phyloP scores from a whole-genome alignment of 1,140 invertebrate species.

The Sycophila sp. region DNA sequence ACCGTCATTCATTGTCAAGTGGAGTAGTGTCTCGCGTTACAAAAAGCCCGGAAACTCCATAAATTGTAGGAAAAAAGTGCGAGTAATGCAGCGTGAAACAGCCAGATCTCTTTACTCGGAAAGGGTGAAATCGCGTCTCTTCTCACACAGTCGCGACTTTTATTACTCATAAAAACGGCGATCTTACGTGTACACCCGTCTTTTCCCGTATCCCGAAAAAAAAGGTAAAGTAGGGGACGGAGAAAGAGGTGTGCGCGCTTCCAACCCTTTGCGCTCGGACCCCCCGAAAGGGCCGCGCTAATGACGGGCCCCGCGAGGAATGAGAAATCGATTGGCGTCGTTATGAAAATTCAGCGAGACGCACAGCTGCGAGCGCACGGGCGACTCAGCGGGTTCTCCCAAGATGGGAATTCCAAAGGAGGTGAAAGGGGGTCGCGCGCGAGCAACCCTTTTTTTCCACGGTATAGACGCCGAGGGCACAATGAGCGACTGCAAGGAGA shows the following conservation, averaged over 20 bases:
- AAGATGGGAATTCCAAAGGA: too few species aligned
- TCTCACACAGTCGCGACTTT: constrained; percentile 22
- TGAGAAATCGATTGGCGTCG: constrained; percentile 35
- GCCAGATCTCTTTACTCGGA: constrained; percentile 10
- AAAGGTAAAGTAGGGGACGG: not conserved
- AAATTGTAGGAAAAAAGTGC: constrained; percentile 10
- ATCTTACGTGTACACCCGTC: not conserved
- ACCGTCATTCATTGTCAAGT: too few species aligned
- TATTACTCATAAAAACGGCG: constrained; percentile 16
- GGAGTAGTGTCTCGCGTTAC: too few species aligned
- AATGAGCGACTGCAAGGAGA: not conserved
- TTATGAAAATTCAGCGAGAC: constrained; percentile 37
- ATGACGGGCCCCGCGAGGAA: not conserved
- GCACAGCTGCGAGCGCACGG: constrained; percentile 13
- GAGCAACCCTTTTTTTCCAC: not conserved
- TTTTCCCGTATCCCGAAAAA: not conserved
- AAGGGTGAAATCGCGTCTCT: too few species aligned
- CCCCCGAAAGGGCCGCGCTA: not conserved
- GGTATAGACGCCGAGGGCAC: not conserved
- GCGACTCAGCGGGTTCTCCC: constrained; percentile 5
- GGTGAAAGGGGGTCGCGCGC: not conserved
- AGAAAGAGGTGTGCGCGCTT: not conserved
- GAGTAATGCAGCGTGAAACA: constrained; percentile 11
- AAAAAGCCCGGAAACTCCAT: too few species aligned
- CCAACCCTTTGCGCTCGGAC: not conserved